A percentile compares a stretch with the other conserved stretches of the same genome.
These are phyloP conservation scores for Calliphora vicina DNA, from an alignment of 1,140 invertebrate genomes.

Conservation along the genomic window DNA sequence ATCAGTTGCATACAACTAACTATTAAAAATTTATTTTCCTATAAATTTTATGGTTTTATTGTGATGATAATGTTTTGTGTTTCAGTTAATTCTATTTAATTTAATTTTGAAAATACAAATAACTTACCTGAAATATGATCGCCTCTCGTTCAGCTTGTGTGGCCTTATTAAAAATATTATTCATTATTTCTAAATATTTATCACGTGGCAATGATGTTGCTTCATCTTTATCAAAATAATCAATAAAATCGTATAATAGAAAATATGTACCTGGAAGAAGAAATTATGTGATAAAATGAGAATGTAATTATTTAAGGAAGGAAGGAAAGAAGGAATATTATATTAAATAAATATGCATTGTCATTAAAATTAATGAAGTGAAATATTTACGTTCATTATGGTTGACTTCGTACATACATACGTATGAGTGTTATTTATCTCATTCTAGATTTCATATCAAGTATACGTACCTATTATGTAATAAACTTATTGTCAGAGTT, in stretches of 20 bases:
- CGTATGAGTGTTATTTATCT: no score
- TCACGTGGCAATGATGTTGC: conserved; percentile 80
- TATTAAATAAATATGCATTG: no score
- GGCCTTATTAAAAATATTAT: conserved; percentile 88
- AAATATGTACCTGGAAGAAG: conserved; percentile 84
- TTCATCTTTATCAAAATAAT: conserved; percentile 87
- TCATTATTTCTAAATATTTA: conserved; percentile 85
- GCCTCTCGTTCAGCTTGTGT: conserved; percentile 83
- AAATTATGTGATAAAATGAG: not conserved
- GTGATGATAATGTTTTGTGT: no score
- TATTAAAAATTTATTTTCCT: no score
- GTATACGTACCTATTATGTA: no score
- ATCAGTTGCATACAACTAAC: not conserved
- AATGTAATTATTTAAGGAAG: not conserved
- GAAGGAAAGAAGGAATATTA: no score
- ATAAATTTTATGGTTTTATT: no score
- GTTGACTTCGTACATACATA: no score
- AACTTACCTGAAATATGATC: conserved; percentile 86
- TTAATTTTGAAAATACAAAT: not conserved
- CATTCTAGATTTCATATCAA: no score
- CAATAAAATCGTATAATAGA: conserved; percentile 89
- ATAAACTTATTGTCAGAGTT: no score
- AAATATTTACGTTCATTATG: no score
- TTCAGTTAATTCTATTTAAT: not conserved
- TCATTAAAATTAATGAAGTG: not conserved